Evolutionary conservation across 2,888 invertebrate genomes (phyloP).

Genomic region (Danaus chrysippus): DNA sequence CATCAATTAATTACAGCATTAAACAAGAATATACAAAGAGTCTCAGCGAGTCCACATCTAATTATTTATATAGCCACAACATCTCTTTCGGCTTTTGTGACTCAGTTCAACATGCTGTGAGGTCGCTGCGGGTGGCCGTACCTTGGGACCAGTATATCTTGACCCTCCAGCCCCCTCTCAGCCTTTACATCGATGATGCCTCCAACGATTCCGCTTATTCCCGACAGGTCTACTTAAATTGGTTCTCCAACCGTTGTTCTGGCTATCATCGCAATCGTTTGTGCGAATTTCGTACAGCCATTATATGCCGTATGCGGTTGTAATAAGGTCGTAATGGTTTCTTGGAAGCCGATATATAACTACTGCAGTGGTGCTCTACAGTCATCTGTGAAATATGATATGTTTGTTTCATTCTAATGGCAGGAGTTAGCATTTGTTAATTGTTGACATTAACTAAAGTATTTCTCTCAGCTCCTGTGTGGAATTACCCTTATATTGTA

Average conservation of each 20-base stretch:
- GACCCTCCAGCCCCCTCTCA: slow-evolving; percentile 36
- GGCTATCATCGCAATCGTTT: slow-evolving; percentile 48
- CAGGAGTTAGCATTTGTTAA: slow-evolving; percentile 20
- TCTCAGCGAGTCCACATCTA: slow-evolving; percentile 36
- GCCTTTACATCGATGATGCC: slow-evolving; percentile 11
- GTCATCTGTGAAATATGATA: slow-evolving; percentile 44
- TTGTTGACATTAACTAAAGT: slow-evolving; percentile 23
- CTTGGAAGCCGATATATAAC: slow-evolving; percentile 43
- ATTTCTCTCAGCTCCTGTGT: background rate
- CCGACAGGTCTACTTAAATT: slow-evolving; percentile 38
- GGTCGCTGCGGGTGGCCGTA: slow-evolving; percentile 62
- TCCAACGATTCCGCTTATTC: slow-evolving; percentile 20
- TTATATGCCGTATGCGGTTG: slow-evolving; percentile 32
- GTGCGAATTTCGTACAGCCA: slow-evolving; percentile 38
- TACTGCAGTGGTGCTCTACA: slow-evolving; percentile 49
- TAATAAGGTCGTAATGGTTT: slow-evolving; percentile 34
- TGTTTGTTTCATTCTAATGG: slow-evolving; percentile 33
- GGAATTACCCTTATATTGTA: background rate
- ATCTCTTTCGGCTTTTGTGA: slow-evolving; percentile 51
- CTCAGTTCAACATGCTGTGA: slow-evolving; percentile 49
- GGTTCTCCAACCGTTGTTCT: slow-evolving; percentile 49
- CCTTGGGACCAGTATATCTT: slow-evolving; percentile 36
- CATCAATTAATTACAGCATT: background rate
- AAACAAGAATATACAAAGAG: background rate
- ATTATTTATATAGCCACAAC: slow-evolving; percentile 50